These are phyloP conservation scores for Agapornis canus DNA, from an alignment of 2,797 vertebrate genomes.

Conservation along the genomic window DNA sequence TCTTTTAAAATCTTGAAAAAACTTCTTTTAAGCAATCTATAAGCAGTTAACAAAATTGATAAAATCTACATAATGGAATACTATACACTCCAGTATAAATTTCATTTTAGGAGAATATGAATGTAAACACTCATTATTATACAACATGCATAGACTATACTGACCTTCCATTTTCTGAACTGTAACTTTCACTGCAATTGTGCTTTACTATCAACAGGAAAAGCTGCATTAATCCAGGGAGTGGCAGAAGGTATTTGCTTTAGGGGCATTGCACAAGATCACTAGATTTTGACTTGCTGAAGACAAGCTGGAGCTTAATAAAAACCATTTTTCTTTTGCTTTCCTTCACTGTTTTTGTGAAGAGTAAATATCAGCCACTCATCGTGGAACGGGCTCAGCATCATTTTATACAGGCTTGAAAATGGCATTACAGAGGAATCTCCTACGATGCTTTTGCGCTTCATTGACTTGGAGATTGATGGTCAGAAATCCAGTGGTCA, in stretches of 20 bases:
- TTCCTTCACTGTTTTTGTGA: neutral
- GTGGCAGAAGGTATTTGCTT: constrained; percentile 46
- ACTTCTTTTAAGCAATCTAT: constrained; percentile 77
- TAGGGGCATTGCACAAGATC: constrained; percentile 63
- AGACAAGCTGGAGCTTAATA: constrained; percentile 50
- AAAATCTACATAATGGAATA: constrained; percentile 80
- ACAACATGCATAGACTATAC: constrained; percentile 83
- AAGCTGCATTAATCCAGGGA: constrained; percentile 65
- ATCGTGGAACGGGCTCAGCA: neutral
- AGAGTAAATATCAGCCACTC: constrained; percentile 3
- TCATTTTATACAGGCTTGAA: neutral
- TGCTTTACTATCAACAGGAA: constrained; percentile 72
- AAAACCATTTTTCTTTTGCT: neutral
- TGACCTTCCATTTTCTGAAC: constrained; percentile 74
- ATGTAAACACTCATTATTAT: constrained; percentile 82
- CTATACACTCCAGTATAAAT: constrained; percentile 76
- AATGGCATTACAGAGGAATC: neutral
- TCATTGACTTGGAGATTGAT: constrained; percentile 16
- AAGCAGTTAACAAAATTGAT: constrained; percentile 80
- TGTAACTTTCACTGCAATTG: constrained; percentile 64
- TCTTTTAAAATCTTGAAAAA: constrained; percentile 82
- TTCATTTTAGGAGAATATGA: constrained; percentile 74
- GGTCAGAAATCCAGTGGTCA: constrained; percentile 54
- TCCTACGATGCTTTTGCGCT: neutral
- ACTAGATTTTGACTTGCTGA: constrained; percentile 29